phyloP scores from a whole-genome alignment of 1,140 invertebrate species.

The Drosophila subobscura region DNA sequence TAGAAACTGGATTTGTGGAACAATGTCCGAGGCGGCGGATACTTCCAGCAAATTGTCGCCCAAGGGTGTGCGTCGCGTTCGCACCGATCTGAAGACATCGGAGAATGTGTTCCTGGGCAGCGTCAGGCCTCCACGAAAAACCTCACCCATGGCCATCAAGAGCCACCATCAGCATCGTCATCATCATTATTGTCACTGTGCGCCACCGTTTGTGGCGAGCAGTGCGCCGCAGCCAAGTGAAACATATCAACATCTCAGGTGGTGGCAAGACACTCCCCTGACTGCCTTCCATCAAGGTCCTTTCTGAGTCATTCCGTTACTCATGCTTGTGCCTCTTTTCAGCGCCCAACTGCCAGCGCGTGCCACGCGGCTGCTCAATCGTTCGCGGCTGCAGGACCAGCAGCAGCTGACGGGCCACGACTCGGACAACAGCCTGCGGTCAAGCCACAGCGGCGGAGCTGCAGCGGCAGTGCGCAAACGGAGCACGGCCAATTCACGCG shows the following conservation, averaged over 20 bases:
- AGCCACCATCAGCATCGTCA: slow-evolving; percentile 11
- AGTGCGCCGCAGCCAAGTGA: slow-evolving; percentile 65
- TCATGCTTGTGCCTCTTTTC: slow-evolving; percentile 14
- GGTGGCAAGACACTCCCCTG: slow-evolving; percentile 7
- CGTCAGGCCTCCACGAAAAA: slow-evolving; percentile 38
- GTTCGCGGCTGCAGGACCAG: slow-evolving; percentile 78
- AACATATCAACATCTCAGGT: slow-evolving; percentile 67
- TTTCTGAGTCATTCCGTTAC: not conserved
- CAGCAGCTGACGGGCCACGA: slow-evolving; percentile 64
- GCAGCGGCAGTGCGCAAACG: slow-evolving; percentile 47
- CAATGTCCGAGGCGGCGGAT: slow-evolving; percentile 17
- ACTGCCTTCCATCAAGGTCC: not conserved
- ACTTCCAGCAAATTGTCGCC: slow-evolving; percentile 71
- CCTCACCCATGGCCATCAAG: slow-evolving; percentile 67
- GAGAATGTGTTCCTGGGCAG: slow-evolving; percentile 68
- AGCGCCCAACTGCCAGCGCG: slow-evolving; percentile 81
- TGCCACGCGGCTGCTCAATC: slow-evolving; percentile 80
- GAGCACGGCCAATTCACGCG: slow-evolving; percentile 67
- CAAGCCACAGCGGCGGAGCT: slow-evolving; percentile 62
- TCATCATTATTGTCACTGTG: slow-evolving; percentile 30
- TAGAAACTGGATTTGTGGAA: slow-evolving; percentile 42
- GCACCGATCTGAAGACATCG: slow-evolving; percentile 82
- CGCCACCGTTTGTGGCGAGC: slow-evolving; percentile 47
- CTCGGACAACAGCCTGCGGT: slow-evolving; percentile 73
- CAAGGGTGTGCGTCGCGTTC: slow-evolving; percentile 83